These are phyloP conservation scores for Drosophila mayaguana DNA, from an alignment of 2,888 invertebrate genomes.

Conservation along the genomic window DNA sequence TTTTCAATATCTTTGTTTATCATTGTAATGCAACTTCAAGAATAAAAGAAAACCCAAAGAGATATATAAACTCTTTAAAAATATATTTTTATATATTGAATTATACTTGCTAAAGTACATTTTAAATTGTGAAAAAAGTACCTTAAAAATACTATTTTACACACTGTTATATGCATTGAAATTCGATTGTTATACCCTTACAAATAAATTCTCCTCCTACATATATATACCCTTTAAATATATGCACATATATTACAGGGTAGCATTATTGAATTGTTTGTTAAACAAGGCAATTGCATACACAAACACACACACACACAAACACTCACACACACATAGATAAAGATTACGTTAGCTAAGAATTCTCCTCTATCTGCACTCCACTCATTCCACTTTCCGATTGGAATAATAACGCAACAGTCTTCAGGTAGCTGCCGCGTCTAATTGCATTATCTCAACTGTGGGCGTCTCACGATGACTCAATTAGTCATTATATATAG, in stretches of 20 bases:
- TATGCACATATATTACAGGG: neutral
- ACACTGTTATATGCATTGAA: neutral
- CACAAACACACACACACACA: slow-evolving; percentile 1
- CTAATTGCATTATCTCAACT: slow-evolving; percentile 71
- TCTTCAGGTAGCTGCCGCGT: slow-evolving; percentile 37
- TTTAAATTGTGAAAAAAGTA: no score
- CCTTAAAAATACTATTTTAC: neutral
- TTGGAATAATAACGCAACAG: slow-evolving; percentile 31
- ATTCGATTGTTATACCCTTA: fast-evolving
- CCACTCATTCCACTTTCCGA: slow-evolving; percentile 8
- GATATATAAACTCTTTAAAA: no score
- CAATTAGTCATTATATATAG: slow-evolving; percentile 49
- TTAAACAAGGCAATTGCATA: slow-evolving; percentile 3
- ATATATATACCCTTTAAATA: neutral
- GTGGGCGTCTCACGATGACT: slow-evolving; percentile 54
- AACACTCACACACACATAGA: neutral
- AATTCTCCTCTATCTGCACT: slow-evolving; percentile 13
- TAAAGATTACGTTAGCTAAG: slow-evolving; percentile 35
- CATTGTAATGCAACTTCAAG: no score
- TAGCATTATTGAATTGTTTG: slow-evolving; percentile 42
- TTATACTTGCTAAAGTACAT: no score
- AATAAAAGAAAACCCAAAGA: no score
- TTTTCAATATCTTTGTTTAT: no score
- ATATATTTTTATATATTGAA: no score
- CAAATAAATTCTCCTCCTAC: neutral